These are phyloP conservation scores for Sinelater perroti DNA, from an alignment of 2,888 invertebrate genomes.

Conservation along the genomic window DNA sequence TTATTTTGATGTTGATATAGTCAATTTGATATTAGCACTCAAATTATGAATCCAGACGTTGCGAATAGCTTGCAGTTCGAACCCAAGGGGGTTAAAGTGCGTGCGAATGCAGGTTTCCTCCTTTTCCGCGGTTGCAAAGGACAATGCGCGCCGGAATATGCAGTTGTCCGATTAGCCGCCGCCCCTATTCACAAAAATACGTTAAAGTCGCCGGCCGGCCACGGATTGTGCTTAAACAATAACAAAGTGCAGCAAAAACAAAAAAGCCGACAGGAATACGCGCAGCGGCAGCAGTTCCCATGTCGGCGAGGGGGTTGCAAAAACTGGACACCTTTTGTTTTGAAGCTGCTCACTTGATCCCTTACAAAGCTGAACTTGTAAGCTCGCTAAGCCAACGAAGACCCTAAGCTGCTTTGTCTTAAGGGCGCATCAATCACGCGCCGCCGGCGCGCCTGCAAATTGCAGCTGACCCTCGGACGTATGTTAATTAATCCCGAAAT, in stretches of 20 bases:
- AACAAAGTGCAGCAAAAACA: slow-evolving; percentile 15
- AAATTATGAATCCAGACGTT: no score
- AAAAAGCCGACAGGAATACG: slow-evolving; percentile 35
- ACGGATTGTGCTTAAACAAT: slow-evolving; percentile 27
- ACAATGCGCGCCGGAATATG: no score
- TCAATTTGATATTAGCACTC: no score
- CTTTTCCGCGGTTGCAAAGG: no score
- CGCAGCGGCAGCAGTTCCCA: slow-evolving; percentile 41
- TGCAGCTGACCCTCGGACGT: slow-evolving; percentile 47
- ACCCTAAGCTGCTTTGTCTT: slow-evolving; percentile 47
- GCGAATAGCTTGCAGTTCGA: no score
- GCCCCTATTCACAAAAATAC: slow-evolving; percentile 2
- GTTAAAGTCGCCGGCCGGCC: not conserved
- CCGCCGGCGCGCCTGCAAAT: slow-evolving; percentile 35
- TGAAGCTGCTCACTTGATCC: slow-evolving; percentile 54
- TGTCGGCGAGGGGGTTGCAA: slow-evolving; percentile 48
- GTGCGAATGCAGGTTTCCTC: no score
- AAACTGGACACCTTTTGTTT: slow-evolving; percentile 56
- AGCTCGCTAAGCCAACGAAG: slow-evolving; percentile 46
- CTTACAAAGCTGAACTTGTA: slow-evolving; percentile 47
- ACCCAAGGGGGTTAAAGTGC: no score
- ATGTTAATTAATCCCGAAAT: slow-evolving; percentile 49
- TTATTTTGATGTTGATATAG: no score
- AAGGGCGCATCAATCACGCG: slow-evolving; percentile 48
- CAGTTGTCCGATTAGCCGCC: no score